Evolutionary conservation across 2,113 vertebrate genomes (phyloP).

Genomic region (Mus pahari): DNA sequence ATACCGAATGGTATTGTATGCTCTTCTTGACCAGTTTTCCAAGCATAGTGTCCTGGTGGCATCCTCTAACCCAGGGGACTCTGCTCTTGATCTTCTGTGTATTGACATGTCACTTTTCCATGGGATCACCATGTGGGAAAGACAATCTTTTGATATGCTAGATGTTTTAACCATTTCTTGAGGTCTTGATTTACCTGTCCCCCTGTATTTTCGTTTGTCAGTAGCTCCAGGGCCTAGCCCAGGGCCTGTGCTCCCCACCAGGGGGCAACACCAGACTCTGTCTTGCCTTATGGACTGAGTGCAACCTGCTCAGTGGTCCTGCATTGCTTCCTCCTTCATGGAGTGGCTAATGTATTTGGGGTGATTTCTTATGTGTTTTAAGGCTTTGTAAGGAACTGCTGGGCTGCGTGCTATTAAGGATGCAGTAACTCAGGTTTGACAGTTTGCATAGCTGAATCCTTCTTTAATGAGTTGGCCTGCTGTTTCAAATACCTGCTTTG

Average conservation of each 20-base stretch:
- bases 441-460: not conserved
- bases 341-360: not conserved
- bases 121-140: not conserved
- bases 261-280: conserved; percentile 52
- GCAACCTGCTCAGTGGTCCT: not conserved
- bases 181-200: not conserved
- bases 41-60: not conserved
- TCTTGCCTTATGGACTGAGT: not conserved
- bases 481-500: conserved; percentile 3
- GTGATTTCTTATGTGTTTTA: conserved; percentile 3
- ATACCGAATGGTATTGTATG: not conserved
- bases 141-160: not conserved
- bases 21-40: not conserved
- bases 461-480: not conserved
- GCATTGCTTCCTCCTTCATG: not conserved
- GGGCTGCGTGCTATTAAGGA: not conserved
- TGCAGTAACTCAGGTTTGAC: not conserved
- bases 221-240: not conserved
- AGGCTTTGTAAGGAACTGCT: conserved; percentile 23
- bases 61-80: not conserved
- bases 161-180: not conserved
- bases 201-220: not conserved
- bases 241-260: not conserved
- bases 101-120: not conserved
- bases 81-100: not conserved